These are phyloP conservation scores for Vanacampus margaritifer DNA, from an alignment of 2,113 vertebrate genomes.

Conservation along the genomic window DNA sequence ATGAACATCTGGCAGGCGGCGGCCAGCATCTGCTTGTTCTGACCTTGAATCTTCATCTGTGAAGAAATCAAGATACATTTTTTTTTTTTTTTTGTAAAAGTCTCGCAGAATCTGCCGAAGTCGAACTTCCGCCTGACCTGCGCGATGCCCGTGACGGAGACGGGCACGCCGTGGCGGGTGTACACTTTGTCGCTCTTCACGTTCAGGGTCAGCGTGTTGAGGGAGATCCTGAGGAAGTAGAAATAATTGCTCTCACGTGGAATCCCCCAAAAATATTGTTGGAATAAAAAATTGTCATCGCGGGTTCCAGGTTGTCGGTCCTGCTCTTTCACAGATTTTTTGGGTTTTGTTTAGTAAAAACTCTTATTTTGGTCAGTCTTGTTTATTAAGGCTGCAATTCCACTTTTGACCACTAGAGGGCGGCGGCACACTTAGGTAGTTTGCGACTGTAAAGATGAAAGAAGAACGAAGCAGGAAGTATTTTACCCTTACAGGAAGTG, in stretches of 20 bases:
- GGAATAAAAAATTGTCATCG: no score
- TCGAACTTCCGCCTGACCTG: constrained; percentile 70
- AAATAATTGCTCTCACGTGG: not conserved
- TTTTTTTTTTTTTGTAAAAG: no score
- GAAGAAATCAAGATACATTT: not conserved
- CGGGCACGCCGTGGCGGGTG: constrained; percentile 90
- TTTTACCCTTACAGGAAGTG: no score
- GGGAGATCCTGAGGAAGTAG: constrained; percentile 76
- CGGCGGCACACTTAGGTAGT: no score
- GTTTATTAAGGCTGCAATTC: no score
- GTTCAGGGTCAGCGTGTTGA: constrained; percentile 90
- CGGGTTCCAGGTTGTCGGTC: no score
- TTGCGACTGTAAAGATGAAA: no score
- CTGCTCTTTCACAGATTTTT: no score
- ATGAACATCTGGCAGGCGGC: constrained; percentile 96
- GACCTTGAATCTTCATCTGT: constrained; percentile 95
- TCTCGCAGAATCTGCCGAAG: not conserved
- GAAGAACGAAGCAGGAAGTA: no score
- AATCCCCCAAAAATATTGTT: not conserved
- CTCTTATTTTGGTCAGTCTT: no score
- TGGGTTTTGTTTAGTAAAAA: no score
- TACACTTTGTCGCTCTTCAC: constrained; percentile 95
- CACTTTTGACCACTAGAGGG: no score
- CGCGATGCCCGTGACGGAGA: constrained; percentile 92
- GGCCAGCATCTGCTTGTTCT: constrained; percentile 96